Evolutionary conservation across 2,113 vertebrate species (phyloP).

Genomic region (Setophaga coronata): DNA sequence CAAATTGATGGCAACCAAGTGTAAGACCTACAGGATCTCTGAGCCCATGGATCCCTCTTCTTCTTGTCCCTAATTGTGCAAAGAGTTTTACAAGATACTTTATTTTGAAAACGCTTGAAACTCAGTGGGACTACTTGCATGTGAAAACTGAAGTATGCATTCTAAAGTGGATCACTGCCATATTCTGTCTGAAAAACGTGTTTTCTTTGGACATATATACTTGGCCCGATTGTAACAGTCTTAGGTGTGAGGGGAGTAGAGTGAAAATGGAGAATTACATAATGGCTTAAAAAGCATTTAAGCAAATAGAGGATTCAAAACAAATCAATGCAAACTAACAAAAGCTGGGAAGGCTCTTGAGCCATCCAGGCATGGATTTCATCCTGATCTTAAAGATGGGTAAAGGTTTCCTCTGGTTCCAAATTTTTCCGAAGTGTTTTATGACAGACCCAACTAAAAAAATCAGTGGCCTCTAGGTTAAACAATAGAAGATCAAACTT

Average conservation of each 20-base stretch:
- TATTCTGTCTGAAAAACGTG: background rate
- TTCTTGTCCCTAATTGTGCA: background rate
- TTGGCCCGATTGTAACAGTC: background rate
- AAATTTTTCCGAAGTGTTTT: background rate
- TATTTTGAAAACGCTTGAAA: background rate
- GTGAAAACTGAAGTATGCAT: background rate
- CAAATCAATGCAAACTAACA: background rate
- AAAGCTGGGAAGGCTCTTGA: background rate
- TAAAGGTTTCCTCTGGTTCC: background rate
- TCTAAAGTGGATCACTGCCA: background rate
- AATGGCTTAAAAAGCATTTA: background rate
- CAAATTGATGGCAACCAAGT: background rate
- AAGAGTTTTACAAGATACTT: background rate
- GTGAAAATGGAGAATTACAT: background rate
- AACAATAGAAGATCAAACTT: background rate
- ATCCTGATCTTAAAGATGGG: background rate
- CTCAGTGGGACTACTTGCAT: background rate
- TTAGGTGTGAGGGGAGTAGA: background rate
- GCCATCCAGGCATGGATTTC: rapidly evolving
- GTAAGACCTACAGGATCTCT: background rate
- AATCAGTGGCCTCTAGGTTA: background rate
- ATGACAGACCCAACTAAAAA: background rate
- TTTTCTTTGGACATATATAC: slow-evolving; percentile 9
- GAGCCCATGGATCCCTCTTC: background rate
- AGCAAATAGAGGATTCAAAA: background rate